Percentiles rank a stretch among this genome's conserved stretches.
phyloP scores from a whole-genome alignment of 2,797 vertebrate species.

The Vireo griseus region DNA sequence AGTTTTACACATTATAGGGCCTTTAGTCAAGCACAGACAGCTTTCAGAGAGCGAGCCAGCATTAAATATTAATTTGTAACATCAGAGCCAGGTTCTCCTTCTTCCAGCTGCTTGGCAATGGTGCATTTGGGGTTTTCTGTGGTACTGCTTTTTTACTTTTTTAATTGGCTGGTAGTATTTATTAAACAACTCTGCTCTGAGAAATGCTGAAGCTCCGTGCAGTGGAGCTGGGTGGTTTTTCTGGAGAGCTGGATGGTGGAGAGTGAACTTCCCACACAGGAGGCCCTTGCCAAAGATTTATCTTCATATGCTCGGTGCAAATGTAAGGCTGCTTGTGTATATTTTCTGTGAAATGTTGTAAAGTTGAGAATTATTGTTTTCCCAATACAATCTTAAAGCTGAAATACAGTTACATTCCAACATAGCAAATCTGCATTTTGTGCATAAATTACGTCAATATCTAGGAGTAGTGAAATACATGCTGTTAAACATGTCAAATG shows the following conservation, averaged over 20 bases:
- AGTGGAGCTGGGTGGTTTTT: background rate
- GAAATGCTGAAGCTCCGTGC: background rate
- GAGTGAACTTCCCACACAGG: background rate
- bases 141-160: background rate
- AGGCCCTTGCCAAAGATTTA: background rate
- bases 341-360: background rate
- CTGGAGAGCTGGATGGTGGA: background rate
- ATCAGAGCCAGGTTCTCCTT: background rate
- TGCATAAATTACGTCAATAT: conserved; percentile 34
- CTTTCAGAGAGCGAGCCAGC: background rate
- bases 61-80: background rate
- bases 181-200: background rate
- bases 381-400: background rate
- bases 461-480: background rate
- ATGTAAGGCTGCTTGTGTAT: background rate
- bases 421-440: conserved; percentile 11
- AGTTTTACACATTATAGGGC: background rate
- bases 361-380: conserved; percentile 18
- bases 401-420: background rate
- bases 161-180: background rate
- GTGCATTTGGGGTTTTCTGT: background rate
- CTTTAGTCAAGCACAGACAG: background rate
- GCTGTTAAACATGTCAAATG: conserved; percentile 53
- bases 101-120: background rate
- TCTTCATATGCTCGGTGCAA: background rate